Evolutionary conservation across 2,797 vertebrate genomes (phyloP), one percentile per base, ranked within the genome.

Genomic region (Labeo calbasu): DNA sequence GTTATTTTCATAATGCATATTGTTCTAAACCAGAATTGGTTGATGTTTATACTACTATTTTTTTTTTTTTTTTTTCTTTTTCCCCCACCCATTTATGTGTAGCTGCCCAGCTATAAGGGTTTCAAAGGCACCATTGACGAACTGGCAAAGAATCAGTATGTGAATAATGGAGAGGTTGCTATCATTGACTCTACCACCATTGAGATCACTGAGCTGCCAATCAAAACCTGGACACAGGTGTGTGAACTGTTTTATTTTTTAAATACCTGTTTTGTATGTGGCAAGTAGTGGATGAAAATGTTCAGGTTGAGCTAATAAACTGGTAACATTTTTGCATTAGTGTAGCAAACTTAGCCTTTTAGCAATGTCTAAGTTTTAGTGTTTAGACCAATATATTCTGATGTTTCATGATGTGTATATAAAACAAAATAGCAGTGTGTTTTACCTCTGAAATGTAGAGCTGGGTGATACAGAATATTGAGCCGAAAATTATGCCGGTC

Each of bases 211-310:
- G 98, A 99, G 89, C 94, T 99, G 90, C 98, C 98, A 0, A 91
- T 98, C 76, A 97, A 97, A 90, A 95, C 95, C 0, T 99, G 98
- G 98, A 99, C 98, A 15, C 98, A 99, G 95, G 98, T 98, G 83
- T 84, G 79, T 91, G 25, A 81, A 14, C 51, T 3, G 9, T 28
- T 25, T 48, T 32, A 32, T 32, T 50, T 25, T 9, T 11, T 57
- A 21, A 23, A 17, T 32, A 32, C 17, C 15, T n/a, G 10, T 25
- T 72, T 48, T 14, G 7, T 50, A 28, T 72, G 15, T 1, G 4
- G 4, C n/a, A 17, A 50, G 50, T 32, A 53, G 23, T 17, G 50
- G 25, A 36, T 21, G 28, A 0, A 32, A 55, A 36, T 40, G 32
- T 32, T 40, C 11, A 40, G 40, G 19, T 19, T 19, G 4, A 7